Conservation (phyloP, 2,888 invertebrate genomes). For the Synergus japonicus region DNA sequence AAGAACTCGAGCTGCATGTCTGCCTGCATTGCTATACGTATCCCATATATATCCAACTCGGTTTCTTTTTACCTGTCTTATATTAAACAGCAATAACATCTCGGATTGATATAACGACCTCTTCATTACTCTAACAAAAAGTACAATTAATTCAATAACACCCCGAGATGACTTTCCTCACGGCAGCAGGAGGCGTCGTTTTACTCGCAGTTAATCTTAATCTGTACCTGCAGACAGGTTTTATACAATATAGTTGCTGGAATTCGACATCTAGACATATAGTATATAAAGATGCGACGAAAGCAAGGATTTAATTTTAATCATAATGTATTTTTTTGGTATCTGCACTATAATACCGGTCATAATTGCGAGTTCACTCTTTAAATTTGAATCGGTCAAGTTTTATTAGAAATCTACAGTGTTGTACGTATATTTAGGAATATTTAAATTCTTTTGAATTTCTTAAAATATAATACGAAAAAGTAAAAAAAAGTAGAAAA, state of each 20-base stretch:
- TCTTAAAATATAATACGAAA: too few relatives aligned
- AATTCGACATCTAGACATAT: too few relatives aligned
- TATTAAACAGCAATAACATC: conserved; percentile 36
- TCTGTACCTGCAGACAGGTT: not conserved
- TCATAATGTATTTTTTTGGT: too few relatives aligned
- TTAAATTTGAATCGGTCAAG: too few relatives aligned
- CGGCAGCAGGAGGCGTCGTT: conserved; percentile 22
- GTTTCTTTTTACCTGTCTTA: conserved; percentile 24
- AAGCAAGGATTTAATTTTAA: too few relatives aligned
- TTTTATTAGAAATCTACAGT: too few relatives aligned
- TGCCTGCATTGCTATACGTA: not conserved
- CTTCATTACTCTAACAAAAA: conserved; percentile 32
- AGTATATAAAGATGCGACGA: too few relatives aligned
- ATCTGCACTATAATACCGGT: too few relatives aligned
- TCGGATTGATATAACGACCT: conserved; percentile 34
- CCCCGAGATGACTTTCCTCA: conserved; percentile 32
- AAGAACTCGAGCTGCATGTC: conserved; percentile 54
- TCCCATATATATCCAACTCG: not conserved
- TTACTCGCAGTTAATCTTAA: conserved; percentile 32
- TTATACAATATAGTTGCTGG: not conserved
- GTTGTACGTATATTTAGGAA: too few relatives aligned
- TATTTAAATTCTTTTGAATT: too few relatives aligned
- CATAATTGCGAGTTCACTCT: too few relatives aligned
- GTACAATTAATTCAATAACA: conserved; percentile 41
- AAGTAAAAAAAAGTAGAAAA: not conserved